These are phyloP conservation scores for Ridgeia piscesae DNA, from an alignment of 1,140 invertebrate genomes.

Conservation along the genomic window DNA sequence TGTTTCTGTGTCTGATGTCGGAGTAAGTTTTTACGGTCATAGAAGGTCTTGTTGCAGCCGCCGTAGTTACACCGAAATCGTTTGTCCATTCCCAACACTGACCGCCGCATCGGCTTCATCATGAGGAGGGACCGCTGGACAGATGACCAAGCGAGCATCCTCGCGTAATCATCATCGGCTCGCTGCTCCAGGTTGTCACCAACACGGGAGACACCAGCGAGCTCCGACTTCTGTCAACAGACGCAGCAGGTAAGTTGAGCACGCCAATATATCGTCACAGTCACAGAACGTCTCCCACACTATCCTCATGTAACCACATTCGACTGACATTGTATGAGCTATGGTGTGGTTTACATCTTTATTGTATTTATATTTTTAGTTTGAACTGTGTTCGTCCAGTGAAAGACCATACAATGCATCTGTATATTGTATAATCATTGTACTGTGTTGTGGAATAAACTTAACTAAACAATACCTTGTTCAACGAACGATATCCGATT, in stretches of 20 bases:
- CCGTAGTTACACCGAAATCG: slow-evolving; percentile 11
- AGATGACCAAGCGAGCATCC: not conserved
- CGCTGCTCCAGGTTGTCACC: not conserved
- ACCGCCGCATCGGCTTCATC: not conserved
- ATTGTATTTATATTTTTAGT: too few relatives aligned
- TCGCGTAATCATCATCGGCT: not conserved
- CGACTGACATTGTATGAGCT: too few relatives aligned
- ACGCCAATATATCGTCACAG: not conserved
- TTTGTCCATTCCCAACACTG: slow-evolving; percentile 13
- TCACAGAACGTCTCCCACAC: not conserved
- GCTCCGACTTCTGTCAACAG: not conserved
- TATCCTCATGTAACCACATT: not conserved
- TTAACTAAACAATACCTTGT: too few relatives aligned
- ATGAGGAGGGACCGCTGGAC: not conserved
- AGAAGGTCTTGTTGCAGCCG: slow-evolving; percentile 20
- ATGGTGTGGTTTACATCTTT: too few relatives aligned
- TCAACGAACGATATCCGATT: too few relatives aligned
- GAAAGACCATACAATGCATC: too few relatives aligned
- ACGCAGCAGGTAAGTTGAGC: not conserved
- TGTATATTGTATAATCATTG: too few relatives aligned
- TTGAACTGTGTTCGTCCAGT: too few relatives aligned
- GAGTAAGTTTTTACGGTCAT: slow-evolving; percentile 23
- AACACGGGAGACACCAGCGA: not conserved
- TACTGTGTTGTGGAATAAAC: too few relatives aligned
- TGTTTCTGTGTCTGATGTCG: slow-evolving; percentile 23